Conservation (phyloP, 2,797 vertebrate species). For the Enteromius anoplus region DNA sequence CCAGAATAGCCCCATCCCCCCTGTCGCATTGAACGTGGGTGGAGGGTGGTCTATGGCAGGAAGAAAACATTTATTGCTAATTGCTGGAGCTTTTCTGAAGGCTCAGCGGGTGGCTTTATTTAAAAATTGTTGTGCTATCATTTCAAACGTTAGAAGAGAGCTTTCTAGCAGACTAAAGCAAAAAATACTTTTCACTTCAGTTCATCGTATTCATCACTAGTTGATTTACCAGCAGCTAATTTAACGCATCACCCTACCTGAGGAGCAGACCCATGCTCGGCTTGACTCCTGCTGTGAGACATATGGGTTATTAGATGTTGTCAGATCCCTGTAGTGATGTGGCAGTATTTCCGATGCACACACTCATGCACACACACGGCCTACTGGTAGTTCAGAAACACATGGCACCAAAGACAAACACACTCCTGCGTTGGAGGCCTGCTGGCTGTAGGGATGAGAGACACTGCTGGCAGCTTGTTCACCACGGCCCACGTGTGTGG, state of each 20-base stretch:
- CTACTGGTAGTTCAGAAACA: slow-evolving; percentile 46
- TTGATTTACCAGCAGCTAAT: neutral
- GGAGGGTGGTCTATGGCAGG: slow-evolving; percentile 40
- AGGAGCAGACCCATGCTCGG: neutral
- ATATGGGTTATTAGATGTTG: slow-evolving; percentile 35
- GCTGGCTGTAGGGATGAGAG: slow-evolving; percentile 54
- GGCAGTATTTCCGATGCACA: slow-evolving; percentile 21
- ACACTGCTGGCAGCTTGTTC: slow-evolving; percentile 54
- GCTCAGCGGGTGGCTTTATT: neutral
- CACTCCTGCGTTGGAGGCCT: slow-evolving; percentile 45
- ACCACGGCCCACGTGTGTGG: slow-evolving; percentile 53
- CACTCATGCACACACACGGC: slow-evolving; percentile 27
- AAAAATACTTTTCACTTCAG: neutral
- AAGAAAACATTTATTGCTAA: slow-evolving; percentile 42
- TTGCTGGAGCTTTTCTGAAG: slow-evolving; percentile 2
- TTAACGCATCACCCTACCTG: neutral
- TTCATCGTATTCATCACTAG: neutral
- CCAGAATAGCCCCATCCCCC: slow-evolving; percentile 44
- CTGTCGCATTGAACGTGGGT: slow-evolving; percentile 30
- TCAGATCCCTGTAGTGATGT: slow-evolving; percentile 23
- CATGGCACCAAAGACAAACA: slow-evolving; percentile 45
- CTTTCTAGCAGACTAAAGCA: neutral
- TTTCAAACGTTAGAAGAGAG: neutral
- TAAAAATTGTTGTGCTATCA: neutral
- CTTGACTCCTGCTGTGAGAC: slow-evolving; percentile 5